phyloP scores from a whole-genome alignment of 2,113 vertebrate genomes.

The Helogale parvula region DNA sequence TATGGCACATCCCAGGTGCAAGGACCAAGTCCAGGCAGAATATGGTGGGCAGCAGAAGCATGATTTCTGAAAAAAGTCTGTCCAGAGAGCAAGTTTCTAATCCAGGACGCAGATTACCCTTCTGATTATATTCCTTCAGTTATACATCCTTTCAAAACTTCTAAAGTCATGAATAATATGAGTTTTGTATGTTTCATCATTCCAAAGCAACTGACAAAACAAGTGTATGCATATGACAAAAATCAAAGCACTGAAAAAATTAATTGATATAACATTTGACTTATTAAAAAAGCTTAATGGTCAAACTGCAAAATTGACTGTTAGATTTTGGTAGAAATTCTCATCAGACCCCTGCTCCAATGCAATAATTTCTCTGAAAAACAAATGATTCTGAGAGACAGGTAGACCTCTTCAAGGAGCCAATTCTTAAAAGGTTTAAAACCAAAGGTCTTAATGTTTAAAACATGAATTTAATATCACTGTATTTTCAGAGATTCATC shows the following conservation, averaged over 20 bases:
- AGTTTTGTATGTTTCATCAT: background rate
- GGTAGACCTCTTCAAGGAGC: background rate
- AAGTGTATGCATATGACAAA: constrained; percentile 19
- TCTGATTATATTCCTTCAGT: background rate
- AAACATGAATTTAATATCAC: background rate
- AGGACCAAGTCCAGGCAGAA: background rate
- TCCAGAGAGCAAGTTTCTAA: background rate
- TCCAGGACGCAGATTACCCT: background rate
- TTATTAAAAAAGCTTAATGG: background rate
- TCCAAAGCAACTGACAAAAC: constrained; percentile 16
- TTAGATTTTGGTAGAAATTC: background rate
- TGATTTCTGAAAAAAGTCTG: background rate
- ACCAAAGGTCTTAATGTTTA: background rate
- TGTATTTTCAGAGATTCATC: constrained; percentile 20
- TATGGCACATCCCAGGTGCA: background rate
- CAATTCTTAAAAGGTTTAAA: background rate
- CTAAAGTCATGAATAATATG: background rate
- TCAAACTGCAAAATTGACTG: background rate
- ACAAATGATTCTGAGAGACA: background rate
- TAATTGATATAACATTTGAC: background rate
- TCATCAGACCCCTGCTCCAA: background rate
- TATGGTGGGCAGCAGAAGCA: background rate
- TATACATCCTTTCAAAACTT: background rate
- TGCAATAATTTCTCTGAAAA: background rate
- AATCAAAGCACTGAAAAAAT: constrained; percentile 38